phyloP scores from a whole-genome alignment of 2,797 vertebrate genomes.

The Garrulus glandarius region DNA sequence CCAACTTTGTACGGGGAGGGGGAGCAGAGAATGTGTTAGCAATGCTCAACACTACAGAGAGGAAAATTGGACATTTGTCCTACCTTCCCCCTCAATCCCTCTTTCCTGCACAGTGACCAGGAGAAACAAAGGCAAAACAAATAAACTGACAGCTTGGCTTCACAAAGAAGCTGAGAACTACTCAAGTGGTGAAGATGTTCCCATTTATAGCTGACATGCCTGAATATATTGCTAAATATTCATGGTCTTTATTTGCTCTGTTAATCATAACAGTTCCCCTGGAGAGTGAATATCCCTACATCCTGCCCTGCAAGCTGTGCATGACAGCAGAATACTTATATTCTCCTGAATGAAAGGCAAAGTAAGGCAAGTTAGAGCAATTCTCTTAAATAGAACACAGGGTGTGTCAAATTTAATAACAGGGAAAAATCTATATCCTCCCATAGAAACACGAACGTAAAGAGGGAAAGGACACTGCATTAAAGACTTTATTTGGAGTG shows the following conservation, averaged over 20 bases:
- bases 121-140: not conserved
- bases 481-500: not conserved
- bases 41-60: not conserved
- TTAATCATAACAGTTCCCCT: not conserved
- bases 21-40: fast-evolving
- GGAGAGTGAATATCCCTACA: not conserved
- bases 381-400: not conserved
- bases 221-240: not conserved
- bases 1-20: fast-evolving
- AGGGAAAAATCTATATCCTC: not conserved
- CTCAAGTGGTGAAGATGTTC: not conserved
- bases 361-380: not conserved
- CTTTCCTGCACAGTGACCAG: not conserved
- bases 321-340: not conserved
- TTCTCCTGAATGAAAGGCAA: not conserved
- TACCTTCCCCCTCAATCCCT: not conserved
- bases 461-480: not conserved
- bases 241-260: not conserved
- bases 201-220: not conserved
- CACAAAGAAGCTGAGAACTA: not conserved
- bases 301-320: not conserved
- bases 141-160: not conserved
- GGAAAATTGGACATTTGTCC: not conserved
- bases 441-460: not conserved
- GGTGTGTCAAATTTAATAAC: not conserved